Base-by-base conservation (phyloP, 2,113 vertebrate species). In the Ascaphus truei region DNA sequence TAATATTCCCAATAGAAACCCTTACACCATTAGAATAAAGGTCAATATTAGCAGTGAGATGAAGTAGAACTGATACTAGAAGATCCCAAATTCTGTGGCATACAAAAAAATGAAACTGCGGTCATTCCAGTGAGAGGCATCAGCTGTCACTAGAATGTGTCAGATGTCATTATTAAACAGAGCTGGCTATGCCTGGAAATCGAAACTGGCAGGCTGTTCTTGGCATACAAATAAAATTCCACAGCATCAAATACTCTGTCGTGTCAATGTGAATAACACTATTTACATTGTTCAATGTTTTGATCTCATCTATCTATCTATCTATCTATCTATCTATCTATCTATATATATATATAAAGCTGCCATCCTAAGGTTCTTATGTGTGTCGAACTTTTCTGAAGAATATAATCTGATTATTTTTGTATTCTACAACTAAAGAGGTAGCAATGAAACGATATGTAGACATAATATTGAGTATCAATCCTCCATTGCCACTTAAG, bases 21-120 rank as follows among this genome's bases (percentile, higher is more conserved):
- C 84, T 84, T 74, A 79, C 73, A 71, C 37, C 77, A 71, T 85
- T 83, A 84, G 77, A 84, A 82, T 62, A 62, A 73, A 83, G 77
- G 41, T 61, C 74, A 60, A 80, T 33, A 62, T 74, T 68, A 80
- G 51, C 41, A n/a, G n/a, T n/a, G n/a, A 31, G 31, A 81, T 59
- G 79, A 83, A 83, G 82, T 61, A 68, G 29, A 76, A 81, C 68
- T 73, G 78, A 63, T 67, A 73, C 75, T 77, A 84, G 82, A 85
- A 16, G 77, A 72, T 68, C 72, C 79, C 68, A 4, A 80, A 80
- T 81, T 73, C 80, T 62, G 68, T 48, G 72, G 31, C 59, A 79
- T 76, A 83, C 80, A 80, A 58, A 64, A 76, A 77, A 75, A 75
- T 73, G 76, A 82, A 81, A 74, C 51, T 61, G 60, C 65, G 75